A percentile compares a stretch with the other conserved stretches of the same genome.
These are phyloP conservation scores for Drosophila melanosoma DNA, from an alignment of 2,888 invertebrate genomes.

Conservation along the genomic window DNA sequence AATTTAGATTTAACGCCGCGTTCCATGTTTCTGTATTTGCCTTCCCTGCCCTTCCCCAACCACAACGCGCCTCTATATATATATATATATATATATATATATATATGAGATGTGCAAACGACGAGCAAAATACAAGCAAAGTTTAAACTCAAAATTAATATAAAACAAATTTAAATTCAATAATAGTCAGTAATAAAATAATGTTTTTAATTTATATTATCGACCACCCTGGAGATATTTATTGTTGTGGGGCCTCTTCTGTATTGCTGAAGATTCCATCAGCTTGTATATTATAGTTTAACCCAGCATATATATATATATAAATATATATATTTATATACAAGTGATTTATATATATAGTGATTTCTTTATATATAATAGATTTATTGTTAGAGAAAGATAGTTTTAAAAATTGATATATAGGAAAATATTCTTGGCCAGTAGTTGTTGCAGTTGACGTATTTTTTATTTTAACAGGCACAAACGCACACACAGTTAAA, in stretches of 20 bases:
- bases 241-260: background rate
- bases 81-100: background rate
- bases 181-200: background rate
- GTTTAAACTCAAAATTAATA: background rate
- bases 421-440: no score
- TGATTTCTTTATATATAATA: no score
- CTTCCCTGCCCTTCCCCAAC: slow-evolving; percentile 47
- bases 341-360: no score
- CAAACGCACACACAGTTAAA: no score
- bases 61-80: slow-evolving; percentile 23
- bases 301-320: background rate
- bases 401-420: no score
- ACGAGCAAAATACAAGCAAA: background rate
- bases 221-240: background rate
- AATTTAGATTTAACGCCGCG: slow-evolving; percentile 15
- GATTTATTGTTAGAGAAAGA: no score
- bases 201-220: background rate
- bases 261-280: background rate
- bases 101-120: background rate
- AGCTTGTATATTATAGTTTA: background rate
- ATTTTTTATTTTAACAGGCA: no score
- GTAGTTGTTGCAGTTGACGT: no score
- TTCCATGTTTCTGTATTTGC: background rate
- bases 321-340: no score
- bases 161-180: background rate